Percentiles rank a stretch among this genome's conserved stretches.
Evolutionary conservation across 2,113 vertebrate genomes (phyloP).

Genomic region (Dromas ardeola): DNA sequence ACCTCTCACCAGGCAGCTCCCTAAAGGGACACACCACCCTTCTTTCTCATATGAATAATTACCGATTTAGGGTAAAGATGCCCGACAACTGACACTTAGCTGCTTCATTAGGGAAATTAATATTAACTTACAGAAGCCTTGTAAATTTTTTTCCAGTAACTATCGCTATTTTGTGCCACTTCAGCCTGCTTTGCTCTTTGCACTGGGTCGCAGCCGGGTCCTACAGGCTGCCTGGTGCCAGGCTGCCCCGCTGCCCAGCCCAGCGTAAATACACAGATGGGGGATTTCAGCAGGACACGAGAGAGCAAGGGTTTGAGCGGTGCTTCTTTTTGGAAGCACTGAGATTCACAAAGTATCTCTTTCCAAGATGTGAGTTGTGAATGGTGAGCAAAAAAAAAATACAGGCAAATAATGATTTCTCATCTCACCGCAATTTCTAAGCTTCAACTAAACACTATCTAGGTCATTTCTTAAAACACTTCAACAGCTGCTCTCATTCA

Average conservation of each 20-base stretch:
- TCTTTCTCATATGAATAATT: background rate
- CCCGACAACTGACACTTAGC: background rate
- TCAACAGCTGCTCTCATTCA: background rate
- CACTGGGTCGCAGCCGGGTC: background rate
- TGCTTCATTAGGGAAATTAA: background rate
- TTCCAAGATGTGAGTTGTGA: background rate
- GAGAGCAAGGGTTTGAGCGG: background rate
- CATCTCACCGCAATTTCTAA: background rate
- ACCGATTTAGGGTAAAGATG: background rate
- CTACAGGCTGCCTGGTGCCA: background rate
- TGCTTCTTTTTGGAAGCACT: background rate
- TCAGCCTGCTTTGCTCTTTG: background rate
- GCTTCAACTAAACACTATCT: background rate
- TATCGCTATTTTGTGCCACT: background rate
- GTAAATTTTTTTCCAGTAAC: background rate
- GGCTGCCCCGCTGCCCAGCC: background rate
- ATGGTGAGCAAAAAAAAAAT: background rate
- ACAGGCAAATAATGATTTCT: background rate
- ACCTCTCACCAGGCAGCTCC: background rate
- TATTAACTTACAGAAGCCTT: no score
- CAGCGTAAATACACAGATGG: rapidly evolving
- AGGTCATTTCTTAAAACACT: background rate
- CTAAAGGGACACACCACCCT: background rate
- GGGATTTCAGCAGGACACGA: background rate
- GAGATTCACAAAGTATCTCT: background rate